These are phyloP conservation scores for Apodemia mormo DNA, from an alignment of 2,888 invertebrate genomes.

Conservation along the genomic window DNA sequence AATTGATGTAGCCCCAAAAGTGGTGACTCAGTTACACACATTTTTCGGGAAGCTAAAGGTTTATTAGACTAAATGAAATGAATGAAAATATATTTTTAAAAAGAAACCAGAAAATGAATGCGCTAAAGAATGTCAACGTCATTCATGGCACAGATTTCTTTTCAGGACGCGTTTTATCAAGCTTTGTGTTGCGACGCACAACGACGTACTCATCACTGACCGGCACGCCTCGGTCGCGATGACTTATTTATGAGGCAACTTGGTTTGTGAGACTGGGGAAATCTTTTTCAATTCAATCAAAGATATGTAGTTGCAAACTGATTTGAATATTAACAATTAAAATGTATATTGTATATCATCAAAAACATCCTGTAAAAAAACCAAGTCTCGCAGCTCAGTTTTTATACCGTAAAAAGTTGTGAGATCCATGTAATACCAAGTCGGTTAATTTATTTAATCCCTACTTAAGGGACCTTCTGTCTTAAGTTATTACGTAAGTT, in stretches of 20 bases:
- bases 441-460: no score
- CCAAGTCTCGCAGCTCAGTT: no score
- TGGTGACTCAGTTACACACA: no score
- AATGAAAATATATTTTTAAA: background rate
- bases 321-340: background rate
- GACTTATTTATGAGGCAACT: slow-evolving; percentile 10
- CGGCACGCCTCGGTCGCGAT: slow-evolving; percentile 11
- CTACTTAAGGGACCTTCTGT: no score
- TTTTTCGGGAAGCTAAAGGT: no score
- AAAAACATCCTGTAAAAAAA: no score
- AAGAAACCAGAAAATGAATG: background rate
- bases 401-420: no score
- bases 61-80: no score
- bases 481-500: no score
- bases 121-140: background rate
- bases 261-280: slow-evolving; percentile 5
- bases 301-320: background rate
- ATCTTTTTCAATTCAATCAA: background rate
- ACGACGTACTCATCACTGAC: slow-evolving; percentile 10
- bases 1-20: no score
- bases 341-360: no score
- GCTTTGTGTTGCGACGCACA: slow-evolving; percentile 15
- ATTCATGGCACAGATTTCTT: slow-evolving; percentile 15
- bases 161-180: slow-evolving; percentile 4
- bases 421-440: no score